Base-by-base conservation (phyloP, 2,888 invertebrate species). In the Hybos culiciformis region DNA sequence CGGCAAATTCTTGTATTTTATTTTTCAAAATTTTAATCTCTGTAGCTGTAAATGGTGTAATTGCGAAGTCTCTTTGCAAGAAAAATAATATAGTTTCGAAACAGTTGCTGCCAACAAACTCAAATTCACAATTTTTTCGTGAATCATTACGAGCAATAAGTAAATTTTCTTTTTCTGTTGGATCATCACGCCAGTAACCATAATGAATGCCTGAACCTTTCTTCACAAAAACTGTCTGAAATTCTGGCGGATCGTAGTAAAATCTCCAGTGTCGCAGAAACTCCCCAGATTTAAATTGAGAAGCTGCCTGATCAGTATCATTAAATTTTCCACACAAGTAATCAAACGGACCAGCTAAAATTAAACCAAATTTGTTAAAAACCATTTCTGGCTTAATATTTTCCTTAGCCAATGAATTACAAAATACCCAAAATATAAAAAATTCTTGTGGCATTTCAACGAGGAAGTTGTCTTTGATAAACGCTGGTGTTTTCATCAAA, bases 171-270 rank as follows among this genome's bases (percentile, higher is more conserved):
- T 72, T 63, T 44, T 81, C 78, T 23, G 75, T 70, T 0, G 86
- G 85, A 46, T 76, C 75, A 69, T 94, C 93, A 56, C 91, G 75
- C 70, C 80, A 92, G 64, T 92, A 94, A 6, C 93, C 93, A 56
- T 88, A 78, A 60, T 94, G 93, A 51, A 78, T 78, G 48, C 83
- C 80, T 45, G 75, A 76, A 39, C 73, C 73, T 39, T 77, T 74
- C 56, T 79, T 77, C 18, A 76, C 79, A 39, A 88, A 61, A 32
- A 87, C 69, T 3, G 87, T 82, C 75, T 90, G 86, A 63, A 93
- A 86, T 66, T 96, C 94, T 9, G 96, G 94, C 9, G 92, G 88
- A 70, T 97, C 96, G 63, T 83, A 90, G 60, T 76, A 90, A 66
- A 84, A 94, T 53, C 96, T 75, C 84, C 88, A 92, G 60, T 93